Conservation (phyloP, 2,888 invertebrate species). For the Synergus itoensis region DNA sequence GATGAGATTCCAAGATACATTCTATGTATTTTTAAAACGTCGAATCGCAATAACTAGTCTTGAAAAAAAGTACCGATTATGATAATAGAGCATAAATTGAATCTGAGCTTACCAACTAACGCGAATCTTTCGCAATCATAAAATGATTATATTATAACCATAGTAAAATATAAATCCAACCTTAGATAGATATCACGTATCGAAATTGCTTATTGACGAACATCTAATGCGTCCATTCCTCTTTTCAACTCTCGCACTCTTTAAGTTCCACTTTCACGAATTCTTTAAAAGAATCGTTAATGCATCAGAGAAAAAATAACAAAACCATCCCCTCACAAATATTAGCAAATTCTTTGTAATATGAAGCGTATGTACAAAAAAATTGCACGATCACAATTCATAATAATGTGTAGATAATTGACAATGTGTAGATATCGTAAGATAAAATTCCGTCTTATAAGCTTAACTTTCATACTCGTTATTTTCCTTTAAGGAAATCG, state of each 20-base stretch:
- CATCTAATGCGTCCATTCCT: slow-evolving; percentile 1
- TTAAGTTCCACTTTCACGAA: background rate
- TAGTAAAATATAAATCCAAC: slow-evolving; percentile 41
- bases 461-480: slow-evolving; percentile 13
- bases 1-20: slow-evolving; percentile 5
- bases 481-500: background rate
- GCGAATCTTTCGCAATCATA: slow-evolving; percentile 31
- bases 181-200: slow-evolving; percentile 38
- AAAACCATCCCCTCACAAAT: background rate
- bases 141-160: slow-evolving; percentile 37
- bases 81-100: slow-evolving; percentile 23
- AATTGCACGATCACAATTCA: slow-evolving; percentile 71
- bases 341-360: slow-evolving; percentile 9
- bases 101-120: slow-evolving; percentile 34
- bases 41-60: slow-evolving; percentile 34
- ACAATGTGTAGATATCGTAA: slow-evolving; percentile 57
- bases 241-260: background rate
- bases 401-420: slow-evolving; percentile 70
- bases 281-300: slow-evolving; percentile 10
- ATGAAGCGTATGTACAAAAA: slow-evolving; percentile 58
- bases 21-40: background rate
- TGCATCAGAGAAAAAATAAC: background rate
- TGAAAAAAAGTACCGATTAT: slow-evolving; percentile 7
- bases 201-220: slow-evolving; percentile 31
- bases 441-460: slow-evolving; percentile 13